Conservation (phyloP, 1,140 invertebrate species). For the Helicoverpa zea region DNA sequence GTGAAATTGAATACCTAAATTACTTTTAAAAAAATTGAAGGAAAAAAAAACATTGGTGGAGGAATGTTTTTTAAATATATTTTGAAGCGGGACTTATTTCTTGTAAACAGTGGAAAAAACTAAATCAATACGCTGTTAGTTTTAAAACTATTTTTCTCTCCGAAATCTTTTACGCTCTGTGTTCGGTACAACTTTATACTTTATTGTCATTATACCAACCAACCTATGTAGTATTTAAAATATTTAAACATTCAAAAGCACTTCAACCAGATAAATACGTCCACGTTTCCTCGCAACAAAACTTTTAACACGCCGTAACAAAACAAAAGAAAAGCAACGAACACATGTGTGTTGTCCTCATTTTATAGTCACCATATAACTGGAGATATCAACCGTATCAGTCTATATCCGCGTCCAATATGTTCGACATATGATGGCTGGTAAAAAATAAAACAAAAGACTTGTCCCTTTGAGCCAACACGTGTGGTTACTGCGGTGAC, state of each 20-base stretch:
- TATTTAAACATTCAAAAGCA: background rate
- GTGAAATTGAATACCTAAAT: background rate
- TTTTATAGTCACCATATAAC: conserved; percentile 27
- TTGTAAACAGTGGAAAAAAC: too few relatives aligned
- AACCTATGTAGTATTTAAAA: too few relatives aligned
- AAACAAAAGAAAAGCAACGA: conserved; percentile 17
- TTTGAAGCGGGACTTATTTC: too few relatives aligned
- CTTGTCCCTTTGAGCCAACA: conserved; percentile 39
- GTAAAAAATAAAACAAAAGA: conserved; percentile 54
- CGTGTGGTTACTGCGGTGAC: conserved; percentile 35
- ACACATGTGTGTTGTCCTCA: background rate
- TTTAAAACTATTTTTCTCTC: too few relatives aligned
- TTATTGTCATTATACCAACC: too few relatives aligned
- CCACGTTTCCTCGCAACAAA: conserved; percentile 16
- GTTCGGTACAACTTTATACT: too few relatives aligned
- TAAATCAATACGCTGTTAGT: too few relatives aligned
- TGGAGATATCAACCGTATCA: conserved; percentile 26
- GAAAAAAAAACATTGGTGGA: background rate
- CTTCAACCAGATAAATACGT: background rate
- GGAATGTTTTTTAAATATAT: background rate
- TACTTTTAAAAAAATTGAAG: background rate
- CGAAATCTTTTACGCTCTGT: too few relatives aligned
- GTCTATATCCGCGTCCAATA: conserved; percentile 33
- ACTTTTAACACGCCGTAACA: background rate
- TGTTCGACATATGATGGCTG: conserved; percentile 51